Conservation (phyloP, 2,888 invertebrate genomes). For the Drosophila mettleri region DNA sequence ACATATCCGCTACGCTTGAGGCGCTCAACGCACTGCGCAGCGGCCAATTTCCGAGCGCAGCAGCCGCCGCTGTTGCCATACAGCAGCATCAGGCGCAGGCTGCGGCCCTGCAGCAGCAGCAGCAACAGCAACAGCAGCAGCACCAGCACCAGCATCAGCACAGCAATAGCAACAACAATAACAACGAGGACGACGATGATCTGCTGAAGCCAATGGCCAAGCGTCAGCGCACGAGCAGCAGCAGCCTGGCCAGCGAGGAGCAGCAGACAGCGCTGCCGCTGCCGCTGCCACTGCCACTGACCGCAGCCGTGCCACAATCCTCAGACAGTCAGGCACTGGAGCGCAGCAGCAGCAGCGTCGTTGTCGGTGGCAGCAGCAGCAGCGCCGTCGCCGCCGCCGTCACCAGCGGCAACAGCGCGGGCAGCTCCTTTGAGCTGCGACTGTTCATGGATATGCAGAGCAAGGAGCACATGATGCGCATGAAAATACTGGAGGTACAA, state of each 20-base stretch:
- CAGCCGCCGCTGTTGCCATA: constrained; percentile 82
- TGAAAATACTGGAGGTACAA: constrained; percentile 85
- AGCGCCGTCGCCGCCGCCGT: constrained; percentile 9
- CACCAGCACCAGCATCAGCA: constrained; percentile 56
- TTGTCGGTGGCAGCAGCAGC: constrained; percentile 16
- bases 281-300: constrained; percentile 29
- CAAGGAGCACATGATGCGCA: constrained; percentile 85
- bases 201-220: constrained; percentile 67
- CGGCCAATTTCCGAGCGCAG: constrained; percentile 83
- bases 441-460: constrained; percentile 85
- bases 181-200: constrained; percentile 74
- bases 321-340: constrained; percentile 66
- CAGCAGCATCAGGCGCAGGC: constrained; percentile 80
- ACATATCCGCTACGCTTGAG: constrained; percentile 84
- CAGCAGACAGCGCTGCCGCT: constrained; percentile 39
- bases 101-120: constrained; percentile 69
- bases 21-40: constrained; percentile 83
- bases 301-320: constrained; percentile 25
- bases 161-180: constrained; percentile 64
- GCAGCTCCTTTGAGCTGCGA: constrained; percentile 75
- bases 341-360: constrained; percentile 41
- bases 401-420: constrained; percentile 27
- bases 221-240: constrained; percentile 77
- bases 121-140: constrained; percentile 62
- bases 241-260: constrained; percentile 64